Evolutionary conservation across 1,140 invertebrate species (phyloP).

Genomic region (Apis cerana): DNA sequence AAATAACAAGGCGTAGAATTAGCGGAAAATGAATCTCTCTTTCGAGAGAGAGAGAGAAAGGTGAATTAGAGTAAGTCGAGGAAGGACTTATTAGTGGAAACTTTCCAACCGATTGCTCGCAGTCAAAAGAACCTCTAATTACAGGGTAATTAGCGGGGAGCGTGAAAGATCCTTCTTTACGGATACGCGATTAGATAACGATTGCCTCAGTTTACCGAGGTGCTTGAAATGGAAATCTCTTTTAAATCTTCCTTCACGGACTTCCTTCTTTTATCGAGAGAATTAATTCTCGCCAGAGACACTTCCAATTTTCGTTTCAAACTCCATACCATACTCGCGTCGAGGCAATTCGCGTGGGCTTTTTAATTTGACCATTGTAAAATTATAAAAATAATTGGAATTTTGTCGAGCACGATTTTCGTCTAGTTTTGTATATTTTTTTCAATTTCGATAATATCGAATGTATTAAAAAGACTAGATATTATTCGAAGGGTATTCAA

Average conservation of each 20-base stretch:
- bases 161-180: conserved; percentile 4
- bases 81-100: conserved; percentile 15
- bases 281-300: background rate
- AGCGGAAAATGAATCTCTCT: background rate
- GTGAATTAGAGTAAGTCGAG: background rate
- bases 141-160: conserved; percentile 38
- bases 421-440: too few species aligned
- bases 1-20: background rate
- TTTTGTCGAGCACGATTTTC: background rate
- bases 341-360: too few species aligned
- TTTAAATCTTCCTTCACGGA: conserved; percentile 14
- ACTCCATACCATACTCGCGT: too few species aligned
- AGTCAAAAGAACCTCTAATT: conserved; percentile 43
- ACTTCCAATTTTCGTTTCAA: background rate
- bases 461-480: background rate
- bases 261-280: conserved; percentile 15
- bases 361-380: too few species aligned
- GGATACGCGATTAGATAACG: conserved; percentile 41
- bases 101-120: conserved; percentile 21
- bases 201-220: conserved; percentile 39
- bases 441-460: background rate
- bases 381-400: too few species aligned
- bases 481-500: background rate
- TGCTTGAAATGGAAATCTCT: conserved; percentile 39
- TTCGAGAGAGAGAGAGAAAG: background rate